These are phyloP conservation scores for Agapornis canus DNA, from an alignment of 2,797 vertebrate genomes.

Conservation along the genomic window DNA sequence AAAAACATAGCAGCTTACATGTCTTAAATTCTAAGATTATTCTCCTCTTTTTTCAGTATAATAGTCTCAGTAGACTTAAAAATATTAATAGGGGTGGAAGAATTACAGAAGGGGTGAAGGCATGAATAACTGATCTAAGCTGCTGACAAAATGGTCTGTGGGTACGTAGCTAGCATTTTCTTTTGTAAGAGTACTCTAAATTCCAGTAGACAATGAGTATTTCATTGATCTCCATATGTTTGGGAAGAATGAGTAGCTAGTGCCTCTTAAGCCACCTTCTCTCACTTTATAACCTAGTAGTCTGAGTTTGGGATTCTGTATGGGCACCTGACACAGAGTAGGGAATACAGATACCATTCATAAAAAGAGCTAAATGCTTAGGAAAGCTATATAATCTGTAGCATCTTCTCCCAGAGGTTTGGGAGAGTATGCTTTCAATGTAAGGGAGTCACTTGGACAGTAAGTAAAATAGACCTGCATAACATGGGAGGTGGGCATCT, in stretches of 20 bases:
- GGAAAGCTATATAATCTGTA: not conserved
- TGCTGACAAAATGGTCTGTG: not conserved
- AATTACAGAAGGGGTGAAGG: not conserved
- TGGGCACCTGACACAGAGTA: not conserved
- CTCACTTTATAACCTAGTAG: not conserved
- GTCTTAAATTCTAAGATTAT: not conserved
- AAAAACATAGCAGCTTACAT: conserved; percentile 5
- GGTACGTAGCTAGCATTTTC: not conserved
- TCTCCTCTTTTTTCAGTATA: not conserved
- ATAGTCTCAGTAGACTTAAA: not conserved
- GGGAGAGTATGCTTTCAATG: not conserved
- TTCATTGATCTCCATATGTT: not conserved
- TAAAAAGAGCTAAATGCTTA: not conserved
- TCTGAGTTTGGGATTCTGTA: not conserved
- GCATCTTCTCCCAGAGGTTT: not conserved
- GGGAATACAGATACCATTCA: not conserved
- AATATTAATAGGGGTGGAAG: not conserved
- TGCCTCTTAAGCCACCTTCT: not conserved
- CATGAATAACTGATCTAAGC: not conserved
- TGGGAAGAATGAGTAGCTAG: not conserved
- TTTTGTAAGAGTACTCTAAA: not conserved
- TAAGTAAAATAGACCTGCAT: not conserved
- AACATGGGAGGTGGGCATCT: not conserved
- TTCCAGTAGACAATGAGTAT: not conserved
- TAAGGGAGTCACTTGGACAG: not conserved